A percentile compares a stretch with the other conserved stretches of the same genome.
Conservation (phyloP, 2,113 vertebrate genomes). For the Rana temporaria region DNA sequence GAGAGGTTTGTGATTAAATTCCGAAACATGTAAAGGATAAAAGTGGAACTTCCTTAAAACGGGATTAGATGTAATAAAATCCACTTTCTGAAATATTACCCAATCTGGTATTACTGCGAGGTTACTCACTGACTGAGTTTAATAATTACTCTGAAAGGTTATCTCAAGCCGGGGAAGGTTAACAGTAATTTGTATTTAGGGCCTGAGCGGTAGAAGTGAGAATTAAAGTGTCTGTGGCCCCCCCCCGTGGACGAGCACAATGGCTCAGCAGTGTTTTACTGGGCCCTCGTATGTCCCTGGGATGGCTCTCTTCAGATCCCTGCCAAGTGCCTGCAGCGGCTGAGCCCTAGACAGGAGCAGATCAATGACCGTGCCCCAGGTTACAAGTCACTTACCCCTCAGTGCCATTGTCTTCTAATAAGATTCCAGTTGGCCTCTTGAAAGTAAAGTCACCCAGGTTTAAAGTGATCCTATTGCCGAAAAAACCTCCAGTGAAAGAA, state of each 20-base stretch:
- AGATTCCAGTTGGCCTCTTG: background rate
- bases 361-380: background rate
- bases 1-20: no score
- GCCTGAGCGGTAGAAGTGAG: background rate
- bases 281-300: conserved; percentile 17
- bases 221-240: conserved; percentile 10
- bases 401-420: background rate
- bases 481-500: no score
- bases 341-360: background rate
- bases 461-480: background rate
- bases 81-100: no score
- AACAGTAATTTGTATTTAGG: conserved; percentile 45
- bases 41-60: no score
- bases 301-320: conserved; percentile 1
- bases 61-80: no score
- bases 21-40: no score
- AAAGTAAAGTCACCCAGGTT: background rate
- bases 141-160: conserved; percentile 46
- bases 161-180: conserved; percentile 25
- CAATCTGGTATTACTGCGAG: no score
- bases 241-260: conserved; percentile 15
- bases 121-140: background rate
- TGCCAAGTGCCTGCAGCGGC: background rate
- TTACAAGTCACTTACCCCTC: background rate
- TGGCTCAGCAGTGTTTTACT: conserved; percentile 12